Base-by-base conservation (phyloP, 2,888 invertebrate species). In the Sclerodermus sp. region DNA sequence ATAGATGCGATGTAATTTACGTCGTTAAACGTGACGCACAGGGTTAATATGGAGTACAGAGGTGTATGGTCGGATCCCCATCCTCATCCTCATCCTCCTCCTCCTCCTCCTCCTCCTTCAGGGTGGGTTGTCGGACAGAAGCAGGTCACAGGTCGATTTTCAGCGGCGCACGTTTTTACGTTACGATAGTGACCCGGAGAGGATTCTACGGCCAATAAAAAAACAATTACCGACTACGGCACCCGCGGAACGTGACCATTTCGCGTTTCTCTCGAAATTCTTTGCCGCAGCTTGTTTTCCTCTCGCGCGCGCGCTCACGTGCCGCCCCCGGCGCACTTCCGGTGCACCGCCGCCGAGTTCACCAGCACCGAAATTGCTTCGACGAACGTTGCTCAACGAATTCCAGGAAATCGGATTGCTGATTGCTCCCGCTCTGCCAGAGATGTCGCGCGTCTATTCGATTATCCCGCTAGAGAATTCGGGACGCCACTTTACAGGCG, bases 181-280 rank as follows among this genome's bases (percentile, higher is more conserved):
- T 16, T 34, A 39, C 23, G 23, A 23, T 23, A 18, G 15, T 40
- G 43, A 39, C 41, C 23, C 4, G 4, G 23, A 3, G 23, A 23
- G 3, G 40, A 39, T 47, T 53, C 38, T 32, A 43, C 49, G 53
- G 47, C 47, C 53, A 57, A 58, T 58, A 10, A 53, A 51, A 47
- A 60, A 60, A 60, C 57, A 61, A 59, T 61, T 62, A 59, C 49
- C 43, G 31, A 18, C 29, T 41, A 41, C 43, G 43, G 45, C 48
- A 49, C 8, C 47, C 50, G 38, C 45, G 46, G 56, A 51, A 61
- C 47, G 49, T 42, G 48, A 47, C 37, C 41, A 39, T 23, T 30
- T 32, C 45, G 45, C 30, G 34, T 38, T 17, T 18, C 36, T 13
- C 38, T 41, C 32, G 12, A 37, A 2, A 14, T 13, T 14, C 13